Evolutionary conservation across 2,888 invertebrate genomes (phyloP).

Genomic region (Ichneumoninae sp.): DNA sequence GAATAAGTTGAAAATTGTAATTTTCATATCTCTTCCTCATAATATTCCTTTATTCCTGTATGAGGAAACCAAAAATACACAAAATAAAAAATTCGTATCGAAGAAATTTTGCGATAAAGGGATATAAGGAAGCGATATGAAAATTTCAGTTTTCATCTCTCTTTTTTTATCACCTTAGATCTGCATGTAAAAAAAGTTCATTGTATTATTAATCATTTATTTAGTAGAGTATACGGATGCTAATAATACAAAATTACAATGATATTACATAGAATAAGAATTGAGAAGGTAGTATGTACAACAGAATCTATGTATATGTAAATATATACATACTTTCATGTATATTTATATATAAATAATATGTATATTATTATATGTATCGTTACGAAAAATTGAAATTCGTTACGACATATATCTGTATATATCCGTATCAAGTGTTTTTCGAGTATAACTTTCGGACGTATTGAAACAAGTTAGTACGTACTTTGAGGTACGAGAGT

Average conservation of each 20-base stretch:
- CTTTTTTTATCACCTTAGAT: neutral
- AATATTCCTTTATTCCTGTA: no score
- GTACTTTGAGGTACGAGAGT: conserved; percentile 70
- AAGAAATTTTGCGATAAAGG: no score
- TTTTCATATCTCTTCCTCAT: no score
- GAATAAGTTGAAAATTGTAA: no score
- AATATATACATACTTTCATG: conserved; percentile 69
- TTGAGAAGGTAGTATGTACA: conserved; percentile 81
- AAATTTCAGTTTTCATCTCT: no score
- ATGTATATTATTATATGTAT: conserved; percentile 63
- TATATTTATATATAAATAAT: conserved; percentile 62
- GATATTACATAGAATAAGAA: conserved; percentile 80
- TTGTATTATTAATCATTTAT: conserved; percentile 61
- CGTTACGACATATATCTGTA: conserved; percentile 41
- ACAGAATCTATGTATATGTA: conserved; percentile 77
- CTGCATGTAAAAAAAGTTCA: neutral
- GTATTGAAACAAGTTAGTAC: conserved; percentile 72
- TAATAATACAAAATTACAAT: conserved; percentile 82
- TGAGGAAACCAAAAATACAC: no score
- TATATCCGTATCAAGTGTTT: conserved; percentile 18
- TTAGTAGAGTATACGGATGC: conserved; percentile 78
- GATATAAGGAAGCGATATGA: no score
- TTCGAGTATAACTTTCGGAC: conserved; percentile 39
- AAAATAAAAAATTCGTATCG: no score
- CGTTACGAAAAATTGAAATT: conserved; percentile 63